Base-by-base conservation (phyloP, 2,888 invertebrate genomes). In the Colostygia pectinataria region DNA sequence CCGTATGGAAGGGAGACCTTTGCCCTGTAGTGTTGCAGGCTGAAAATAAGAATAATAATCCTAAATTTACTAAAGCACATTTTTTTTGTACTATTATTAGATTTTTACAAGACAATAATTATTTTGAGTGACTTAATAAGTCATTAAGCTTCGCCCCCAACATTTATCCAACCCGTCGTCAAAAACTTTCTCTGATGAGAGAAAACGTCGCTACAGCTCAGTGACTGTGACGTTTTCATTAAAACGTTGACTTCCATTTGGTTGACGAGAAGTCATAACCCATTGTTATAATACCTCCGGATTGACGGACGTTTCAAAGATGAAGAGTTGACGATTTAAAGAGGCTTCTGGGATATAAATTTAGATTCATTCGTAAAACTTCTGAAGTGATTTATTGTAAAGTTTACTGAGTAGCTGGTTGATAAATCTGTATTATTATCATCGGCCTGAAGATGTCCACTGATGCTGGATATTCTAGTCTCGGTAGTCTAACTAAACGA, bases 201-300 rank as follows among this genome's bases (percentile, higher is more conserved):
- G 63, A 60, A 66, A 51, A 27, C 40, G 45, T 33, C 51, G 10
- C 23, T 12, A 15, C 45, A 18, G 45, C 65, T 74, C 64, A 59
- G 70, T 66, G 65, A 71, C 72, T 71, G 67, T 71, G 77, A 77
- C 77, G 65, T 79, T 79, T 77, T 77, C 79, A 79, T 79, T 78
- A 78, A 77, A 78, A 63, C 68, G 74, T 73, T 76, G 72, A 71
- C 71, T 71, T 60, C 63, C 64, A 70, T 69, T 61, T 65, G 59
- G 71, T 66, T 77, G 74, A 75, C 71, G 66, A 66, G 58, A 66
- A 73, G 71, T 78, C 75, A 74, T 71, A 71, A 72, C 67, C 71
- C 42, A 42, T 79, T 75, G 65, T 68, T 59, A 63, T 74, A 74
- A 78, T 73, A 67, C 63, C 61, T 58, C 65, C 57, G 38, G 53